Base-by-base conservation (phyloP, 2,888 invertebrate genomes). In the Caenorhabditis zanzibari region DNA sequence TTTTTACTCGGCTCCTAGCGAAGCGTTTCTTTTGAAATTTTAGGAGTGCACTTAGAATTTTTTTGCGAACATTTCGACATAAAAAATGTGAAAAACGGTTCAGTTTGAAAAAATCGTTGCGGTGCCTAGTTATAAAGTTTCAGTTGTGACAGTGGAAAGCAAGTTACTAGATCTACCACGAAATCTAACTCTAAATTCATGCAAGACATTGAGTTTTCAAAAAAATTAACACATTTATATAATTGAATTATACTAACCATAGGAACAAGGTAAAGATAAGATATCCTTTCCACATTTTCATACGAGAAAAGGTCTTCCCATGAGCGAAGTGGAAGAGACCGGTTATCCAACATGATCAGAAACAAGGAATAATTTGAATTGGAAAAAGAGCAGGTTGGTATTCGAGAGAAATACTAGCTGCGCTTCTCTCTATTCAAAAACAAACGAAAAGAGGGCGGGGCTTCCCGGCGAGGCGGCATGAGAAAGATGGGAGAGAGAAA, bases 241-340 rank as follows among this genome's bases (percentile, higher is more conserved):
- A 58, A 66, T 35, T 28, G 66, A 64, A 61, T 47, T 16, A 64
- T 52, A 58, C 81, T 72, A 56, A 84, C 81, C 76, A 84, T 16
- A 14, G 84, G 81, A 64, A 84, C 75, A 26, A 84, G 63, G 19
- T 69, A 81, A n/a, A 81, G 32, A 44, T 81, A 81, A 4, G 79
- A 73, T 54, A 81, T 19, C 22, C 79, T 41, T 49, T 81, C 84
- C 14, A 79, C 79, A 24, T 71, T 32, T 49, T 81, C 79, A 68
- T 80, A 83, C 0, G 63, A 49, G 32, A 75, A 76, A 16, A 75
- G 7, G 22, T 69, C 68, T 35, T 81, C 75, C 81, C 28, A 75
- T 4, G 47, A 69, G 49, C 28, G 49, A 2, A 38, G 9, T 2
- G 35, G 3, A n/a, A 26, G 47, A 32, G 66, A 49, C 24, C 52